These are phyloP conservation scores for Gorsachius magnificus DNA, from an alignment of 2,797 vertebrate species.

Conservation along the genomic window DNA sequence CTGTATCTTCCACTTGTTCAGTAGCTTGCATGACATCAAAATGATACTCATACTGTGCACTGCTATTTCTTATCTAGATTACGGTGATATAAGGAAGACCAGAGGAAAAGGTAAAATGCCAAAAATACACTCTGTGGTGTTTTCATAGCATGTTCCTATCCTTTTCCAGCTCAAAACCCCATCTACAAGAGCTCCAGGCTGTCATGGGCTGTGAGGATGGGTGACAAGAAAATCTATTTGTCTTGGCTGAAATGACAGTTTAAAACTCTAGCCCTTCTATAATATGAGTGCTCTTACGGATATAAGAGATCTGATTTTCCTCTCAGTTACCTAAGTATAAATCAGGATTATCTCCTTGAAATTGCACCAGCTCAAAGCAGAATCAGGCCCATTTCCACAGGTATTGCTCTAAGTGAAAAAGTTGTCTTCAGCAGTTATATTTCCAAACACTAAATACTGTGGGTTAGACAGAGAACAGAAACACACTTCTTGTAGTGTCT, in stretches of 20 bases:
- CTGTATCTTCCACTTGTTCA: slow-evolving; percentile 26
- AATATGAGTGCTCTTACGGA: neutral
- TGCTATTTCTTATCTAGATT: neutral
- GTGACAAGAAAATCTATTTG: slow-evolving; percentile 59
- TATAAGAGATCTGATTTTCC: slow-evolving; percentile 19
- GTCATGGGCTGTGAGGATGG: neutral
- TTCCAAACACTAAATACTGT: neutral
- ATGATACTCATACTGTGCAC: neutral
- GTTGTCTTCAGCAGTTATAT: neutral
- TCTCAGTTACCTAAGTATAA: neutral
- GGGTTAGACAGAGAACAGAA: neutral
- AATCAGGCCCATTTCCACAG: neutral
- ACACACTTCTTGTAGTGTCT: neutral
- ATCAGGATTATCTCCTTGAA: neutral
- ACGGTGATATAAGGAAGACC: slow-evolving; percentile 13
- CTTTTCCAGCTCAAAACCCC: slow-evolving; percentile 3
- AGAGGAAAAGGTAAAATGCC: slow-evolving; percentile 15
- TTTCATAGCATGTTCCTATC: neutral
- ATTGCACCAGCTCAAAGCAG: neutral
- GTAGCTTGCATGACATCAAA: slow-evolving; percentile 25
- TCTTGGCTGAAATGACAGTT: slow-evolving; percentile 24
- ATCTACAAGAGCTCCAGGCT: neutral
- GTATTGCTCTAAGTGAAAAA: neutral
- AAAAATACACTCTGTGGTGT: neutral
- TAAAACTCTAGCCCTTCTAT: slow-evolving; percentile 11